Base-by-base conservation (phyloP, 1,140 invertebrate genomes). In the Scylla paramamosain region DNA sequence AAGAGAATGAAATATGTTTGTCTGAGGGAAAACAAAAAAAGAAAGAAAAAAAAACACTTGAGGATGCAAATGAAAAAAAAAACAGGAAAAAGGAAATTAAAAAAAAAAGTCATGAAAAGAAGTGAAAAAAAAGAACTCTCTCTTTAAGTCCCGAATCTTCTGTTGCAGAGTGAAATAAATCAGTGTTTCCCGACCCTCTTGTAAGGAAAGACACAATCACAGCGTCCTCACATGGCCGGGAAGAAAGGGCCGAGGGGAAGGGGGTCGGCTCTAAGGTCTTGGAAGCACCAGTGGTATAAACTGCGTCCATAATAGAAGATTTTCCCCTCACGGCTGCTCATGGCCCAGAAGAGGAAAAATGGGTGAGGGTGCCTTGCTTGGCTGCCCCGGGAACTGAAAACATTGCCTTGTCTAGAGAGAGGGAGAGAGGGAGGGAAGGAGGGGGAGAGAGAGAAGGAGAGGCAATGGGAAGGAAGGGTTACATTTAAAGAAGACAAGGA, bases 221-320 rank as follows among this genome's bases (percentile, higher is more conserved):
- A 77, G 10, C 67, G 20, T 77, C 67, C 67, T 20, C 67, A 77
- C 20, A 77, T 25, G 67, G 20, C 67, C 67, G 8, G 20, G 67
- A 20, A 20, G 52, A 59, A 59, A n/a, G 25, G 67, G 67, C 20
- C 67, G 67, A 77, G 67, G 67, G 67, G 67, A 77, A 77, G 20
- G 67, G 52, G 67, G 20, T n/a, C 6, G 67, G 20, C 52, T 8
- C 12, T 77, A 77, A 77, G 67, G 67, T n/a, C 67, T 7, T 77
- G 67, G 67, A n/a, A n/a, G 6, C 67, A 12, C 67, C 67, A 20
- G 20, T 77, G 25, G 6, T 77, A 77, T n/a, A 77, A n/a, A n/a
- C n/a, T n/a, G 25, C 67, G 67, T 77, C n/a, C 67, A 77, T 77
- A 59, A 77, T 77, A 77, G 67, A n/a, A 77, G 67, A 77, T 77